Percentiles rank a stretch among this genome's conserved stretches.
Conservation (phyloP, 2,113 vertebrate genomes). For the Pedionomus torquatus region DNA sequence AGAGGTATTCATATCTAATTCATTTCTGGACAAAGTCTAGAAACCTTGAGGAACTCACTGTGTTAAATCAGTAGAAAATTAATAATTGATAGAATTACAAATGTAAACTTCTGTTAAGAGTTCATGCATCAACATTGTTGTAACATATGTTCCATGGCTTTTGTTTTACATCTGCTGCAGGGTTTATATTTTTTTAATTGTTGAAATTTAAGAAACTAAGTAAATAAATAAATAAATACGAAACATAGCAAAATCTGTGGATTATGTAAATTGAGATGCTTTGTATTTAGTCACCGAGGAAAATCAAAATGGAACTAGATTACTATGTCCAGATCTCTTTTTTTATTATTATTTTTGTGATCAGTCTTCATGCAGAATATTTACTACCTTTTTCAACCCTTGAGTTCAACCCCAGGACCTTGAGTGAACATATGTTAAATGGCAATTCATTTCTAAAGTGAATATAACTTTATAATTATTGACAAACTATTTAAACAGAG, state of each 20-base stretch:
- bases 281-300: constrained; percentile 37
- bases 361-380: background rate
- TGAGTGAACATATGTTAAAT: background rate
- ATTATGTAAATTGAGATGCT: constrained; percentile 49
- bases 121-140: background rate
- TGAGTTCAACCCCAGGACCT: too few relatives aligned
- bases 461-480: background rate
- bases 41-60: constrained; percentile 6
- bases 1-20: background rate
- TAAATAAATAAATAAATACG: too few relatives aligned
- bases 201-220: background rate
- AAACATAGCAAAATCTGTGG: background rate
- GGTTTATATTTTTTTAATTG: background rate
- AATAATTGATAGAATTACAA: constrained; percentile 52
- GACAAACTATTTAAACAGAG: background rate
- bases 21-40: background rate
- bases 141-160: background rate
- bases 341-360: background rate
- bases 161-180: constrained; percentile 3
- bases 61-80: constrained; percentile 15
- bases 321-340: constrained; percentile 53
- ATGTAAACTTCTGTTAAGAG: constrained; percentile 38
- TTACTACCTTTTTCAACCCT: background rate
- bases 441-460: background rate
- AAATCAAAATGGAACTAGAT: constrained; percentile 46